Evolutionary conservation across 2,113 vertebrate species (phyloP), one percentile per base, ranked within the genome.

Genomic region (Empidonax alnorum): DNA sequence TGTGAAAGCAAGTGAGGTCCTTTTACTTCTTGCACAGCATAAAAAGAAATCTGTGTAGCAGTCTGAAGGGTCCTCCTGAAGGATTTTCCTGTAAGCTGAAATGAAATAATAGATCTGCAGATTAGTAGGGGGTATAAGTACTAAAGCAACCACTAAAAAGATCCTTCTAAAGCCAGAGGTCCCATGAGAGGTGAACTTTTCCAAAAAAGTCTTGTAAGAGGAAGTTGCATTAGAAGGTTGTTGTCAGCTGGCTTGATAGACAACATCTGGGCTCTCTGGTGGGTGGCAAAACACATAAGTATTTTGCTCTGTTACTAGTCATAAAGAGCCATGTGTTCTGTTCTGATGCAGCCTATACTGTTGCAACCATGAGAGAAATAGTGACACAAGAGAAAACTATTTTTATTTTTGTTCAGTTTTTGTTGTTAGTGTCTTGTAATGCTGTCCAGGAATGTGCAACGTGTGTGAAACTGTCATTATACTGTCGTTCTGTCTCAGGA

Each of bases 51-150:
- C 56, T 83, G n/a, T 20, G 61, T 27, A 30, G 20, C 88, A 23
- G 90, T 92, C 63, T 89, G 76, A 86, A 96, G 62, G 53, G 86
- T 93, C 63, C 41, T 75, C 20, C 66, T 82, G 79, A 85, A 96
- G n/a, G 74, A 96, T 83, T 73, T 90, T 76, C 20, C 47, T 91
- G 41, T 97, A 92, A 94, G 77, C 66, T 93, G 93, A 96, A 96
- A 87, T 87, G 72, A 96, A 98, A 72, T 90, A 87, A 65, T 82
- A 95, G 86, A 96, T 93, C 87, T 94, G 63, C 41, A 91, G 65
- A 72, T 95, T 92, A 92, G 63, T 37, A 49, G 33, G 88, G 53
- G 80, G 37, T 93, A 50, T 69, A 65, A 97, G 33, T 88, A 72
- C 49, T 95, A 81, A 94, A 89, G 69, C 94, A 97, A 91, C 87